These are phyloP conservation scores for Magallana ariakensis DNA, from an alignment of 1,140 invertebrate genomes.

Conservation along the genomic window DNA sequence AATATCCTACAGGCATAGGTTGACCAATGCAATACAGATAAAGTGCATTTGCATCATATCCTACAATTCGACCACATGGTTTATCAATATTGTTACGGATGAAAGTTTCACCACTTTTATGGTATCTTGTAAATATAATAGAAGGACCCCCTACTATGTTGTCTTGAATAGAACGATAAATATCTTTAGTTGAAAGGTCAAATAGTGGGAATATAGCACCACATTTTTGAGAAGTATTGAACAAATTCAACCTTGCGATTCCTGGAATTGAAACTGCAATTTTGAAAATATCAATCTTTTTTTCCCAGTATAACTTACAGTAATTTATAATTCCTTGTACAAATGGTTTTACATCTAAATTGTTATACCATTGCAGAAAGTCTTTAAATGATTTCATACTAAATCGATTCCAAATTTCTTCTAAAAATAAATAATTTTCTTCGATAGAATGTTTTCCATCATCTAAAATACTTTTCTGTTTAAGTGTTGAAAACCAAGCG, in stretches of 20 bases:
- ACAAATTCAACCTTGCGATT: constrained; percentile 17
- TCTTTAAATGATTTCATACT: background rate
- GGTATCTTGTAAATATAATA: constrained; percentile 55
- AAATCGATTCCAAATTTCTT: constrained; percentile 10
- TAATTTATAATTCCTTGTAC: constrained; percentile 20
- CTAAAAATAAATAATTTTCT: background rate
- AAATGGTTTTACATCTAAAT: constrained; percentile 16
- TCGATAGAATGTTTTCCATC: background rate
- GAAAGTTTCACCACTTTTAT: constrained; percentile 41
- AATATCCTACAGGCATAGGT: constrained; percentile 51
- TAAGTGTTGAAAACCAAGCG: background rate
- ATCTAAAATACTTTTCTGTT: constrained; percentile 2
- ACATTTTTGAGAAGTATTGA: too few species aligned
- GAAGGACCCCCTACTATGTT: constrained; percentile 54
- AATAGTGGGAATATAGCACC: constrained; percentile 47
- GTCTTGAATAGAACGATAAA: constrained; percentile 44
- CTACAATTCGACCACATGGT: constrained; percentile 30
- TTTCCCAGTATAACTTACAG: constrained; percentile 37
- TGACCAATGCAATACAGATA: constrained; percentile 48
- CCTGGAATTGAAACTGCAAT: background rate
- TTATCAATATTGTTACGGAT: constrained; percentile 35
- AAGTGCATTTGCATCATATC: constrained; percentile 56
- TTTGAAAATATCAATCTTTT: constrained; percentile 19
- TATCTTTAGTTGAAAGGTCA: constrained; percentile 48
- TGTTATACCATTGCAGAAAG: constrained; percentile 46